Conservation (phyloP, 2,113 vertebrate species). For the Turdus rufiventris region DNA sequence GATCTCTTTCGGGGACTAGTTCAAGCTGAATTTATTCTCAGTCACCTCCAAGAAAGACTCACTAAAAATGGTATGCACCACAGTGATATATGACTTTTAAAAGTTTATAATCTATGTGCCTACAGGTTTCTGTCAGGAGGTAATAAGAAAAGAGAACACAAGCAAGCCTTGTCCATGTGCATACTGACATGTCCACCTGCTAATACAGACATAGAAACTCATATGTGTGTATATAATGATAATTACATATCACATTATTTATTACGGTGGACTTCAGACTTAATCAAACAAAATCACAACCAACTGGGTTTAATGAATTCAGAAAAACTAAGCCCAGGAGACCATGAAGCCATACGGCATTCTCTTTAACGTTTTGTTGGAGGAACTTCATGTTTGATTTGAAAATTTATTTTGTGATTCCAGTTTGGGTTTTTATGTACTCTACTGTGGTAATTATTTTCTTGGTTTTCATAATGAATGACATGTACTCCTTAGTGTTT, state of each 20-base stretch:
- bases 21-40: constrained; percentile 33
- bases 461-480: neutral
- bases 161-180: neutral
- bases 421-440: neutral
- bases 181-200: neutral
- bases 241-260: neutral
- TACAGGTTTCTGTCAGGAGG: neutral
- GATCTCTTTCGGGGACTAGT: neutral
- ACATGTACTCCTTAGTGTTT: neutral
- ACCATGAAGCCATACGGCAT: neutral
- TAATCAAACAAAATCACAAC: neutral
- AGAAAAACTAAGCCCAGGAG: neutral
- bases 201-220: neutral
- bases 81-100: neutral
- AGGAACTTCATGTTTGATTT: neutral
- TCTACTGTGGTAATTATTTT: neutral
- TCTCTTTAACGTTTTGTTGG: neutral
- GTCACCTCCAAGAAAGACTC: neutral
- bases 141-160: neutral
- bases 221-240: neutral
- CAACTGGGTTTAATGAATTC: neutral
- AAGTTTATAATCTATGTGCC: neutral
- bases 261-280: neutral
- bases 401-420: neutral
- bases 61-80: neutral